Evolutionary conservation across 2,888 invertebrate genomes (phyloP), one percentile per base, ranked within the genome.

Genomic region (Lasioglossum figueresi): DNA sequence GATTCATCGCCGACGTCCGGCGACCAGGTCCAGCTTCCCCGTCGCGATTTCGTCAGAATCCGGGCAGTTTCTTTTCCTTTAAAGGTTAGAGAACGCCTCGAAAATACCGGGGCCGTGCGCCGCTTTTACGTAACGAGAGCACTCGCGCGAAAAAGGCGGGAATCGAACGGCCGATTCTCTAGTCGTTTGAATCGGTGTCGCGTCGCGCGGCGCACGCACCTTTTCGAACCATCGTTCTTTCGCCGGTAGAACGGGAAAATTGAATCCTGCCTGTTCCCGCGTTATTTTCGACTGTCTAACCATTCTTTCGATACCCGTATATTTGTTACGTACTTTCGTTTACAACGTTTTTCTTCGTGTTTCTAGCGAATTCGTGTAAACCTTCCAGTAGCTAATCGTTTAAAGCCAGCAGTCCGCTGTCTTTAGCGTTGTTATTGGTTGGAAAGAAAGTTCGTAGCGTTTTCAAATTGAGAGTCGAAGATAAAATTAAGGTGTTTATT

Each of bases 51-150:
- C 88, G 74, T 78, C 84, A 76, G 80, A 83, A 79, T 71, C 66
- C 74, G 71, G 48, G 83, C 84, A 76, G 88, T 88, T 88, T 86
- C 87, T 86, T 90, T 89, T 80, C 90, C 90, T 90, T 90, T 90
- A 89, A 90, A 89, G 89, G 90, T 87, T 85, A 85, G 85, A 85
- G 80, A 88, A 85, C 76, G 88, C 14, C 80, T 88, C 87, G 87
- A 86, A 87, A 88, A 87, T 88, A 80, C 81, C 84, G 83, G 82
- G 79, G 14, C 68, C 76, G 68, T n/a, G 52, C 31, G 71, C 27
- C 78, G 79, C 74, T 77, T 90, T 89, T 89, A 89, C 90, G 87
- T 90, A 89, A 88, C 82, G 84, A 83, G 83, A 77, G 82, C 81
- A 68, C 48, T n/a, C 80, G 70, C 87, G 87, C 71, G 85, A 86